These are phyloP conservation scores for Lagopus leucura DNA, from an alignment of 2,113 vertebrate species.

Conservation along the genomic window DNA sequence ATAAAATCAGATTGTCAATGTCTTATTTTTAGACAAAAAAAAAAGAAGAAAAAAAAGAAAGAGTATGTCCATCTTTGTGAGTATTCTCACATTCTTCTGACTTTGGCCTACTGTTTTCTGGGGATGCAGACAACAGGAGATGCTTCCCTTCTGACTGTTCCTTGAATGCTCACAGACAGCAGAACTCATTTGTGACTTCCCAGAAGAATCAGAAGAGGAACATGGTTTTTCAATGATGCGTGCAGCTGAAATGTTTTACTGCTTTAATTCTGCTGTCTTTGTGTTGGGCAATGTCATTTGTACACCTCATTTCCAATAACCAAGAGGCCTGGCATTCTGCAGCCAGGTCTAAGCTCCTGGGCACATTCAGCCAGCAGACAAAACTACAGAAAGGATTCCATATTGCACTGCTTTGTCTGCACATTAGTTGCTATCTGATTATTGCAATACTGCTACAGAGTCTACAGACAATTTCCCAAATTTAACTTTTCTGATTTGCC, in stretches of 20 bases:
- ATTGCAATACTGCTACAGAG: not conserved
- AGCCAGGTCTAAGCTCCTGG: not conserved
- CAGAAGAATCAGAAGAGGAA: not conserved
- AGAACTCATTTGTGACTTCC: not conserved
- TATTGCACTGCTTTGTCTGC: not conserved
- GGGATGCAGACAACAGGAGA: not conserved
- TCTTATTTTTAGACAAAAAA: not conserved
- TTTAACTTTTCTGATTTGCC: not conserved
- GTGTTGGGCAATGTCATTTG: not conserved
- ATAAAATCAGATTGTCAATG: not conserved
- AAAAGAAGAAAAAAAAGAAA: not conserved
- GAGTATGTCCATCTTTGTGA: not conserved
- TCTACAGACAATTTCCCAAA: not conserved
- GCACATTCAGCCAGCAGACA: not conserved
- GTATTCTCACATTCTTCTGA: not conserved
- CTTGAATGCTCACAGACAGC: not conserved
- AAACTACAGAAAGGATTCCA: not conserved
- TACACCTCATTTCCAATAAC: not conserved
- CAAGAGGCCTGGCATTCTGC: not conserved
- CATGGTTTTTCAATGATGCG: not conserved
- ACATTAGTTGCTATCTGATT: not conserved
- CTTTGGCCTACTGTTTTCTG: not conserved
- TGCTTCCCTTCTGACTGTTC: not conserved
- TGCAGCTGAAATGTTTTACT: not conserved
- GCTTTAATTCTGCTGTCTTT: not conserved